phyloP scores from a whole-genome alignment of 1,140 invertebrate species.

The Drosophila watanabei region DNA sequence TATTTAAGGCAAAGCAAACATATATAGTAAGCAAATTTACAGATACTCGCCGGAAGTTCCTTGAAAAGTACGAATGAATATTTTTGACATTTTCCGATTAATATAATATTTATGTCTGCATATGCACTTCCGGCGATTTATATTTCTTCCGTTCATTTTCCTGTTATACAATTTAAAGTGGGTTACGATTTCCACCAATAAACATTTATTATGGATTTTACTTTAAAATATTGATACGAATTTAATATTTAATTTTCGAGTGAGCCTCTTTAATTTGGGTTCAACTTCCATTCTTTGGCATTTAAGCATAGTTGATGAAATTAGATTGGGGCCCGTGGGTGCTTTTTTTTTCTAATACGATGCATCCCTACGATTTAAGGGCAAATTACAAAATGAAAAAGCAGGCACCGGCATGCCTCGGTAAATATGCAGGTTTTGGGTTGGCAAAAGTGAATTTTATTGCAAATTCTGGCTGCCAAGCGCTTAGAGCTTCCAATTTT shows the following conservation, averaged over 20 bases:
- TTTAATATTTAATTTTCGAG: neutral
- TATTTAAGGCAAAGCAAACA: neutral
- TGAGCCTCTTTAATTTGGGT: neutral
- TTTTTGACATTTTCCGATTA: neutral
- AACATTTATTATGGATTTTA: conserved; percentile 3
- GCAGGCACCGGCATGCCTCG: neutral
- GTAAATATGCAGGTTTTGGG: conserved; percentile 37
- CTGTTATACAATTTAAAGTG: neutral
- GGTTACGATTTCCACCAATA: conserved; percentile 5
- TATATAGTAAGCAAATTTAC: neutral
- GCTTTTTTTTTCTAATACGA: conserved; percentile 2
- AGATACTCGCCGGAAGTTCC: neutral
- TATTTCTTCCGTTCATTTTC: conserved; percentile 1
- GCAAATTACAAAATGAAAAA: neutral
- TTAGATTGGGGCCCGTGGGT: neutral
- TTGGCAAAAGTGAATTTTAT: conserved; percentile 46
- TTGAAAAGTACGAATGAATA: neutral
- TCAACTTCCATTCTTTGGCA: neutral
- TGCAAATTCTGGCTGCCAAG: conserved; percentile 60
- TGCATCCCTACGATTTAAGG: neutral
- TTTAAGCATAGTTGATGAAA: neutral
- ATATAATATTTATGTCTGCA: conserved; percentile 1
- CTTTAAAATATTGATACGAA: neutral
- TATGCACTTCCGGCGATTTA: conserved; percentile 12
- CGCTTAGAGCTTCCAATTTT: conserved; percentile 2